Conservation (phyloP, 1,140 invertebrate species). For the Neotoxoptera formosana region DNA sequence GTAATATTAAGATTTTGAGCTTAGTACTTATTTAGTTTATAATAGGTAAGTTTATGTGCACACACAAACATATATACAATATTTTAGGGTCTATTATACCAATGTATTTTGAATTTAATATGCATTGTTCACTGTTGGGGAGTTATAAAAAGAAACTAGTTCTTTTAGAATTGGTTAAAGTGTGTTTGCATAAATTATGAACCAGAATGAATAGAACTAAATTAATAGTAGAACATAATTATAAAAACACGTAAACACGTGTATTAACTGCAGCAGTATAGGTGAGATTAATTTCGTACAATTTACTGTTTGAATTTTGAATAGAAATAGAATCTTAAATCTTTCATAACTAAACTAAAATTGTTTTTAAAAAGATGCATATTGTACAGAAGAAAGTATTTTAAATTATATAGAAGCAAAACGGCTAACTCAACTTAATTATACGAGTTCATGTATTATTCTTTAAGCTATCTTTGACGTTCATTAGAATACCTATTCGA, state of each 20-base stretch:
- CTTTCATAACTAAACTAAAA: slow-evolving; percentile 52
- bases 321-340: slow-evolving; percentile 44
- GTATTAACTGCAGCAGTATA: not conserved
- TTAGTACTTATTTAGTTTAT: not conserved
- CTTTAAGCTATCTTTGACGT: not conserved
- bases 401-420: not conserved
- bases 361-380: not conserved
- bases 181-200: slow-evolving; percentile 31
- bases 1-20: not conserved
- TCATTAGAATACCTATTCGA: not conserved
- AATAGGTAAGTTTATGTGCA: not conserved
- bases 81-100: not conserved
- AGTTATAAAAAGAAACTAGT: slow-evolving; percentile 14
- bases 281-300: slow-evolving; percentile 11
- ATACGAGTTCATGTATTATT: not conserved
- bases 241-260: slow-evolving; percentile 46
- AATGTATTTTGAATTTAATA: slow-evolving; percentile 4
- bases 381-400: not conserved
- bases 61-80: not conserved
- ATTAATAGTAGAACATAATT: slow-evolving; percentile 51
- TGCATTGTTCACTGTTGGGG: not conserved
- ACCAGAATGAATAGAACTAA: slow-evolving; percentile 35
- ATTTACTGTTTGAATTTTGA: not conserved
- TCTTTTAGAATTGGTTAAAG: not conserved
- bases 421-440: not conserved